These are phyloP conservation scores for Argya squamiceps DNA, from an alignment of 2,797 vertebrate species.

Conservation along the genomic window DNA sequence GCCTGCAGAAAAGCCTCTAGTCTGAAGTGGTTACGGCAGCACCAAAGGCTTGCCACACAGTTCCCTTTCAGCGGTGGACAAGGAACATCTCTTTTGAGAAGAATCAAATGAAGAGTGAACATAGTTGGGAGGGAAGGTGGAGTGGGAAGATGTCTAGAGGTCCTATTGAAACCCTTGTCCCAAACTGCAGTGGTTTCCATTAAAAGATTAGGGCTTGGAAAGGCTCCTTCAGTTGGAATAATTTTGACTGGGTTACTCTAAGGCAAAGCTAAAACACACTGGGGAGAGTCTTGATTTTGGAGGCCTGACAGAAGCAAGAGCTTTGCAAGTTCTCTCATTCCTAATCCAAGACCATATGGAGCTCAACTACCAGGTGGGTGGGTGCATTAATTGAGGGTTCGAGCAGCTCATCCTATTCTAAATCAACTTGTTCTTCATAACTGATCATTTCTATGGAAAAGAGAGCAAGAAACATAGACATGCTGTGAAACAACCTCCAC, in stretches of 20 bases:
- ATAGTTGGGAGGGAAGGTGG: neutral
- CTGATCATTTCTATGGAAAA: neutral
- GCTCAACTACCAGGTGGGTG: neutral
- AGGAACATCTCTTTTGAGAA: neutral
- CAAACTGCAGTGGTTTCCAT: neutral
- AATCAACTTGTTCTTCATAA: neutral
- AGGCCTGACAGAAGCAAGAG: slow-evolving; percentile 13
- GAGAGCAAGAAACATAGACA: neutral
- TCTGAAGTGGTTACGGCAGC: neutral
- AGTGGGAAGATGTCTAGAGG: neutral
- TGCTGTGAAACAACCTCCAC: neutral
- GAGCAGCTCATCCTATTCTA: neutral
- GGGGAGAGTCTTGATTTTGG: neutral
- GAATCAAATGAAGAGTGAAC: neutral
- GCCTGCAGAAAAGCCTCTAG: neutral
- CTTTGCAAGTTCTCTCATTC: slow-evolving; percentile 16
- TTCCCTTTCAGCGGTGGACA: neutral
- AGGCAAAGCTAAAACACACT: neutral
- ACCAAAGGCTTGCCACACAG: neutral
- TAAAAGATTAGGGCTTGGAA: slow-evolving; percentile 25
- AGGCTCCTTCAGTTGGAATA: neutral
- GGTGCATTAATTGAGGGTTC: neutral
- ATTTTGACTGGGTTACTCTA: slow-evolving; percentile 1
- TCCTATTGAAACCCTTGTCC: neutral
- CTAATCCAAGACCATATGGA: slow-evolving; percentile 13